Evolutionary conservation across 2,797 vertebrate genomes (phyloP).

Genomic region (Remorina albescens): DNA sequence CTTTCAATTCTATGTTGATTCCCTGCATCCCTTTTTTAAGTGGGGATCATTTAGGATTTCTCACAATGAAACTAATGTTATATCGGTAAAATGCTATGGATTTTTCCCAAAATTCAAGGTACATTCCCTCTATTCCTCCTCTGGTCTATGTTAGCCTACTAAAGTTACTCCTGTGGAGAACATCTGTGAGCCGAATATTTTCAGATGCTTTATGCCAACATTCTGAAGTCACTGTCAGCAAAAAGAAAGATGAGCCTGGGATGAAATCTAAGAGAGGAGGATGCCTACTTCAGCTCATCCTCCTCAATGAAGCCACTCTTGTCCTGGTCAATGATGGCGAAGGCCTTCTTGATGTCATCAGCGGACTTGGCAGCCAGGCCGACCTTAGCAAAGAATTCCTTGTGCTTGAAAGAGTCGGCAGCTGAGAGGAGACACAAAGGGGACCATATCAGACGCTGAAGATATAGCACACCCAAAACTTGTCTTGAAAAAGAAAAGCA

Average conservation of each 20-base stretch:
- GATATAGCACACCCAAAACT: not conserved
- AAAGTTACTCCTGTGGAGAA: conserved; percentile 33
- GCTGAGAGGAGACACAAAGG: conserved; percentile 73
- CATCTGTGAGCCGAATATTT: conserved; percentile 1
- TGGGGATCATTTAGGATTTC: not conserved
- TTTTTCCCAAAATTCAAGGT: conserved; percentile 28
- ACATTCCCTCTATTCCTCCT: conserved; percentile 64
- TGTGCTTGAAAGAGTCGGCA: conserved; percentile 88
- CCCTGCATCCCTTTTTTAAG: not conserved
- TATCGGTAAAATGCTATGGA: not conserved
- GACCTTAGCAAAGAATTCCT: conserved; percentile 86
- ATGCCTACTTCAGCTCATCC: conserved; percentile 87
- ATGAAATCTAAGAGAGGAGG: conserved; percentile 37
- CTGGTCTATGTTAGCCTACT: not conserved
- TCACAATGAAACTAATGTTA: not conserved
- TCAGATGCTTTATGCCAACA: conserved; percentile 32
- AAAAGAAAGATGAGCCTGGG: conserved; percentile 36
- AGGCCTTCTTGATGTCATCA: conserved; percentile 85
- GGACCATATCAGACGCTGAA: not conserved
- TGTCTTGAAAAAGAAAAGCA: not conserved
- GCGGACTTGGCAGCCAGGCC: conserved; percentile 84
- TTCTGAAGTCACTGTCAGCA: conserved; percentile 28
- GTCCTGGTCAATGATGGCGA: conserved; percentile 89
- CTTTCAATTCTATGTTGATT: too few species aligned
- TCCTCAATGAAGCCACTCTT: conserved; percentile 90